These are phyloP conservation scores for Scaptomyza graminum DNA, from an alignment of 1,140 invertebrate genomes.

Conservation along the genomic window DNA sequence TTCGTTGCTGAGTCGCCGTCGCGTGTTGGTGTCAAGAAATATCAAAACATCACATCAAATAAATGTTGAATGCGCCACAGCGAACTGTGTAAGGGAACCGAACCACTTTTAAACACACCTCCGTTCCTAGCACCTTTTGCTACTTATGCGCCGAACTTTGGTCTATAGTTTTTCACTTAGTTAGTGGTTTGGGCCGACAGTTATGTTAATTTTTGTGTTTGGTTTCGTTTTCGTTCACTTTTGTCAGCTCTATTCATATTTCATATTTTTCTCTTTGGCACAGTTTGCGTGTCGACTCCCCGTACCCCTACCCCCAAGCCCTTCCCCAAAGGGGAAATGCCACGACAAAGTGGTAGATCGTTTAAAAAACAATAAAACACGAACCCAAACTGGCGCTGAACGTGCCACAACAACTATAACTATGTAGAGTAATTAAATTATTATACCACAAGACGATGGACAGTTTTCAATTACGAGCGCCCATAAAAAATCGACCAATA, in stretches of 20 bases:
- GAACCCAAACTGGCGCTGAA: conserved; percentile 29
- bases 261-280: conserved; percentile 54
- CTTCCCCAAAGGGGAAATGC: conserved; percentile 32
- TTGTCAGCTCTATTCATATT: conserved; percentile 66
- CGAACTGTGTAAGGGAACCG: conserved; percentile 31
- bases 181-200: conserved; percentile 46
- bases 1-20: conserved; percentile 64
- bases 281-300: conserved; percentile 51
- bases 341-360: conserved; percentile 77
- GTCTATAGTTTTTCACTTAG: conserved; percentile 47
- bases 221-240: conserved; percentile 57
- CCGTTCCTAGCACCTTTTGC: conserved; percentile 62
- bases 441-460: conserved; percentile 64
- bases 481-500: conserved; percentile 63
- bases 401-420: conserved; percentile 26
- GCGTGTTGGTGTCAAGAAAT: conserved; percentile 84
- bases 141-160: conserved; percentile 27
- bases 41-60: conserved; percentile 84
- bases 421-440: conserved; percentile 75
- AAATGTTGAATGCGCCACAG: conserved; percentile 78
- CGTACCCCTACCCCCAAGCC: conserved; percentile 13
- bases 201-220: conserved; percentile 73
- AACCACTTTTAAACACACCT: conserved; percentile 7
- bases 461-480: conserved; percentile 55
- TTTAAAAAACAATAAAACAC: conserved; percentile 83